phyloP scores from a whole-genome alignment of 2,888 invertebrate species.

The Nomada goodeniana region DNA sequence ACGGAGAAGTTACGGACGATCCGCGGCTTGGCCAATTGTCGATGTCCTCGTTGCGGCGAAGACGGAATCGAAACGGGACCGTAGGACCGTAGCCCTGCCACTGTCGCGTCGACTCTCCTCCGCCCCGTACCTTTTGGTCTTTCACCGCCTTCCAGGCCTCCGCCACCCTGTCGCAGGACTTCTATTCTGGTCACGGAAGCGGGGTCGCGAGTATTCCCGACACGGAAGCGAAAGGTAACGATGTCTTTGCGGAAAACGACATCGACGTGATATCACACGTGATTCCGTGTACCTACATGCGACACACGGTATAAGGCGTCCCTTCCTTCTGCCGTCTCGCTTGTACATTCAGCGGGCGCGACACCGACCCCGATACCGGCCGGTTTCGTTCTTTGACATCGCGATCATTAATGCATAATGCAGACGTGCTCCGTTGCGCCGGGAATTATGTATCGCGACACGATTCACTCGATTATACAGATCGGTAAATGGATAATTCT shows the following conservation, averaged over 20 bases:
- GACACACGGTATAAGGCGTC: slow-evolving; percentile 29
- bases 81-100: slow-evolving; percentile 19
- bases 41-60: slow-evolving; percentile 46
- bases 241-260: slow-evolving; percentile 60
- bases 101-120: neutral
- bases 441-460: no score
- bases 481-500: no score
- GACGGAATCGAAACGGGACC: slow-evolving; percentile 38
- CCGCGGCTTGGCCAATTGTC: slow-evolving; percentile 54
- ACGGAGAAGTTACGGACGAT: slow-evolving; percentile 17
- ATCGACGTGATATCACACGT: slow-evolving; percentile 62
- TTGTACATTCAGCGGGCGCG: neutral
- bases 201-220: slow-evolving; percentile 62
- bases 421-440: no score
- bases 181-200: slow-evolving; percentile 64
- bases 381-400: slow-evolving; percentile 2
- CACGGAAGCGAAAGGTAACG: slow-evolving; percentile 65
- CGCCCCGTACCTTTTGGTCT: neutral
- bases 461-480: no score
- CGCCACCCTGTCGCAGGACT: neutral
- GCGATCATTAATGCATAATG: slow-evolving; percentile 26
- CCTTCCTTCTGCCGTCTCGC: slow-evolving; percentile 22
- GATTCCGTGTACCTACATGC: slow-evolving; percentile 57
- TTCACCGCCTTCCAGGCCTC: neutral
- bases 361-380: neutral